Evolutionary conservation across 2,888 invertebrate genomes (phyloP), one percentile per base, ranked within the genome.

Genomic region (Tipula helvola): DNA sequence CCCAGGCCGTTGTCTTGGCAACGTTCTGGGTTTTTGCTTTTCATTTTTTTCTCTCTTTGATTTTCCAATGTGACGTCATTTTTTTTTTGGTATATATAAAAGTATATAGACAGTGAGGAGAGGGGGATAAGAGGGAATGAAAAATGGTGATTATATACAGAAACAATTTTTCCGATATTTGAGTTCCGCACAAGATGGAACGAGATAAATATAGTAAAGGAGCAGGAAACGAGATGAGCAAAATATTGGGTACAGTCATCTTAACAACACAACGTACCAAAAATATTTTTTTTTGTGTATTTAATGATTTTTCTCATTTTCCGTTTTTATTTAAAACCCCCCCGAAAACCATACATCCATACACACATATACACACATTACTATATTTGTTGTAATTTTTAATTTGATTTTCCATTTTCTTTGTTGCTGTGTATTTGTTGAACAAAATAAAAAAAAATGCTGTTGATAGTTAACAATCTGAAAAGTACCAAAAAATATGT

Each of bases 1-100:
- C 44, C 86, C 86, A 36, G 86, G 86, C 86, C 18, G 86, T 86
- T 86, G 86, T 44, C 47, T 28, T 86, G 86, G n/a, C 47, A 86
- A 86, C 86, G 86, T 36, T 47, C 86, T 47, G 86, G 86, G 86
- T 42, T 86, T 86, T 10, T 71, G 71, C 71, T 71, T 52, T 16
- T 52, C 52, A 3, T 52, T 71, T 71, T 28, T 71, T 71, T 28
- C 10, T 71, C 71, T 71, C 71, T 18, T 28, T 71, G 71, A 71
- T 71, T 71, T 71, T 71, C 28, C 44, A 28, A 28, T 86, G 86
- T 86, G 86, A 86, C 86, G 86, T 86, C 86, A 86, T 47, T n/a
- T 16, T 39, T 13, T 39, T 39, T 41, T 44, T 85, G 28, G 42
- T 86, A 44, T 47, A 47, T 41, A 84, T 2, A n/a, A 39, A 13